Evolutionary conservation across 2,888 invertebrate genomes (phyloP).

Genomic region (Epinotia demarniana): DNA sequence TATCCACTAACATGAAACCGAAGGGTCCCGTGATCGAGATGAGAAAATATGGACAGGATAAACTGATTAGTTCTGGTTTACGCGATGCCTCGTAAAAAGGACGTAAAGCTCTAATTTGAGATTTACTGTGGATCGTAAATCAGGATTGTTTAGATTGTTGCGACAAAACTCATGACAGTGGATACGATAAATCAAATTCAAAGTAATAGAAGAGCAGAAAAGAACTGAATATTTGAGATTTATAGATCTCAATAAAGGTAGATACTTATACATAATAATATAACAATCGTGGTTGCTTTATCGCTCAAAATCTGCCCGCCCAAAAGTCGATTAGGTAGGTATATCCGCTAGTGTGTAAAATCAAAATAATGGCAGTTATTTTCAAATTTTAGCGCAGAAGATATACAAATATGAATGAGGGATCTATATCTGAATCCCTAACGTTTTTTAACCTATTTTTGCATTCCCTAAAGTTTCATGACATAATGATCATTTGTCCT

Average conservation of each 20-base stretch:
- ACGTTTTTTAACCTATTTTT: too few relatives aligned
- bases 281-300: too few relatives aligned
- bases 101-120: conserved; percentile 71
- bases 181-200: conserved; percentile 25
- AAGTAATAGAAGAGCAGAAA: not conserved
- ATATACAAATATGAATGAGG: too few relatives aligned
- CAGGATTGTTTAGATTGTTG: conserved; percentile 67
- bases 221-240: not conserved
- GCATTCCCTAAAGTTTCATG: too few relatives aligned
- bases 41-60: conserved; percentile 61
- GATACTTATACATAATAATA: too few relatives aligned
- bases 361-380: too few relatives aligned
- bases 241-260: not conserved
- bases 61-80: conserved; percentile 75
- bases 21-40: conserved; percentile 56
- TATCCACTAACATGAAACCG: conserved; percentile 55
- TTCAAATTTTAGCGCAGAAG: too few relatives aligned
- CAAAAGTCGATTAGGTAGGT: too few relatives aligned
- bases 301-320: too few relatives aligned
- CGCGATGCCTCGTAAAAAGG: conserved; percentile 65
- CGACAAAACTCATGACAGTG: conserved; percentile 52
- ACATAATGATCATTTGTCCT: too few relatives aligned
- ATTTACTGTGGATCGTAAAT: conserved; percentile 75
- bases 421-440: too few relatives aligned
- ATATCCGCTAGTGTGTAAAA: too few relatives aligned